Conservation (phyloP, 2,113 vertebrate genomes). For the Rousettus leschenaultii region DNA sequence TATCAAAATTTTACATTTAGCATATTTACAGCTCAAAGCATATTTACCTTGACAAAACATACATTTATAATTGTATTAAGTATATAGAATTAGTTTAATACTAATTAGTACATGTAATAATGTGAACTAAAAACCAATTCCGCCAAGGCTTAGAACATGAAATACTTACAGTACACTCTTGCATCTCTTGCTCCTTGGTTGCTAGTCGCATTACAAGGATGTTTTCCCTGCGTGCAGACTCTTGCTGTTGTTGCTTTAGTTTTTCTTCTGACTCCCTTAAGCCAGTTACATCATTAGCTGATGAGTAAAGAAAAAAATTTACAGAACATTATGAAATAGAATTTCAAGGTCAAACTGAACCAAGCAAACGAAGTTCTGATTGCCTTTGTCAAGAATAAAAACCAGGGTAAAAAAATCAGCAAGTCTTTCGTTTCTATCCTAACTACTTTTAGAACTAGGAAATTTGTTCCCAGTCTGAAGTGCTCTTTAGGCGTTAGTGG, state of each 20-base stretch:
- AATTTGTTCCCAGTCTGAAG: neutral
- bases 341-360: conserved; percentile 25
- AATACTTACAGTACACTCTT: conserved; percentile 98
- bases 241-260: conserved; percentile 98
- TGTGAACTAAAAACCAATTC: neutral
- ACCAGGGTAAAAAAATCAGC: neutral
- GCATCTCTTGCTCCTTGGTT: conserved; percentile 99
- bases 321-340: neutral
- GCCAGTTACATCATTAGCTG: conserved; percentile 97
- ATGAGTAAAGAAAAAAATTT: neutral
- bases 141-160: neutral
- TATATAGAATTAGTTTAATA: neutral
- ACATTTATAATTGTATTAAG: neutral
- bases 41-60: neutral
- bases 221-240: conserved; percentile 98
- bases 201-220: conserved; percentile 99
- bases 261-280: conserved; percentile 99
- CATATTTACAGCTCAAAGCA: neutral
- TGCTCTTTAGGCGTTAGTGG: neutral
- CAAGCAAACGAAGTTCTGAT: neutral
- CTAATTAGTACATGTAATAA: neutral
- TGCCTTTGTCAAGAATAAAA: conserved; percentile 24
- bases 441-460: neutral
- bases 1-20: neutral
- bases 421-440: neutral